Evolutionary conservation across 2,888 invertebrate species (phyloP).

Genomic region (Catotricha subobsoleta): DNA sequence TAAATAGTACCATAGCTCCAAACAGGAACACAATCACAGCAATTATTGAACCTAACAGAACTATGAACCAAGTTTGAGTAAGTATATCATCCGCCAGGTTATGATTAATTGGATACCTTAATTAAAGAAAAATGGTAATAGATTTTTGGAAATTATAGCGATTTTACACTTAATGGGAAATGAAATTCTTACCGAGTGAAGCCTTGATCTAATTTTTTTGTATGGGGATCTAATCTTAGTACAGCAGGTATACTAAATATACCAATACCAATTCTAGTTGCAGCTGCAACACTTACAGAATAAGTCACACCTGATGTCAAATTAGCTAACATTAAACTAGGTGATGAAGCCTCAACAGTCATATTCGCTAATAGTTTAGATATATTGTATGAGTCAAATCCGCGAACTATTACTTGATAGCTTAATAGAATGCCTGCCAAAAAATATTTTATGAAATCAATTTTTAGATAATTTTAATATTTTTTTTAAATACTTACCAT

Average conservation of each 20-base stretch:
- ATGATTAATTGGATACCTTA: constrained; percentile 34
- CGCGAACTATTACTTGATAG: constrained; percentile 54
- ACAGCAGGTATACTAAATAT: constrained; percentile 56
- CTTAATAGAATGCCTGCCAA: constrained; percentile 44
- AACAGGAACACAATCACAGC: constrained; percentile 69
- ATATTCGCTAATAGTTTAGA: constrained; percentile 47
- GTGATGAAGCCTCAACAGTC: constrained; percentile 50
- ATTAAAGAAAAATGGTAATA: constrained; percentile 24
- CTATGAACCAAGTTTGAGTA: constrained; percentile 80
- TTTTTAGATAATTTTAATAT: not conserved
- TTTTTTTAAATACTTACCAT: constrained; percentile 36
- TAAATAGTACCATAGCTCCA: constrained; percentile 60
- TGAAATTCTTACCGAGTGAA: constrained; percentile 16
- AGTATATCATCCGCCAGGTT: constrained; percentile 51
- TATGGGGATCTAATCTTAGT: constrained; percentile 39
- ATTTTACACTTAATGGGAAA: not conserved
- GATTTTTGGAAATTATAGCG: too few species aligned
- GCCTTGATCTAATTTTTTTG: constrained; percentile 33
- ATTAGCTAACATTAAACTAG: constrained; percentile 59
- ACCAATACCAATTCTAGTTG: constrained; percentile 63
- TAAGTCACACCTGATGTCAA: constrained; percentile 67
- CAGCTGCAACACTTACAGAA: constrained; percentile 66
- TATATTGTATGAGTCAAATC: constrained; percentile 36
- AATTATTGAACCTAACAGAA: constrained; percentile 66
- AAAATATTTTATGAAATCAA: not conserved